phyloP scores from a whole-genome alignment of 2,113 vertebrate species.

The Megaceryle torquata region DNA sequence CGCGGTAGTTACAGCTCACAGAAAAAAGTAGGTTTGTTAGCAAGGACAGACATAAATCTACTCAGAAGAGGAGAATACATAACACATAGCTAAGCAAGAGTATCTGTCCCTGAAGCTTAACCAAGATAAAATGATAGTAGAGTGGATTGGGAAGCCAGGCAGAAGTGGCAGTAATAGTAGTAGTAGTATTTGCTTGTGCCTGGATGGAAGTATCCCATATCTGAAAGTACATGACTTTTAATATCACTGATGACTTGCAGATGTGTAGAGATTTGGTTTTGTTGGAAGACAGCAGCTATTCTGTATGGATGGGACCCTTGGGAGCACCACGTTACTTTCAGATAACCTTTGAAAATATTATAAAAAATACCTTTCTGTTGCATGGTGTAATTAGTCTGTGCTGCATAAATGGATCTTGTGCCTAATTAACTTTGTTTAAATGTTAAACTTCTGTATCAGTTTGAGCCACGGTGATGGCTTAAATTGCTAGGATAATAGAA shows the following conservation, averaged over 20 bases:
- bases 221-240: background rate
- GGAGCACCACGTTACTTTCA: background rate
- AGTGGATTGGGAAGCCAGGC: background rate
- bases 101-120: background rate
- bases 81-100: background rate
- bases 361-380: background rate
- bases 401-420: background rate
- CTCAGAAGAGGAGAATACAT: background rate
- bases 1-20: background rate
- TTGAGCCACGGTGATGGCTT: background rate
- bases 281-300: background rate
- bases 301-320: background rate
- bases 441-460: background rate
- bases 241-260: background rate
- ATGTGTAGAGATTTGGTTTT: background rate
- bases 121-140: background rate
- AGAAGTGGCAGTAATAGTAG: background rate
- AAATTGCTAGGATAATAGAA: background rate
- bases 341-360: background rate
- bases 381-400: background rate
- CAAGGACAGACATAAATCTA: background rate
- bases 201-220: background rate
- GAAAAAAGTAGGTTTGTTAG: background rate
- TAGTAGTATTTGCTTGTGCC: background rate
- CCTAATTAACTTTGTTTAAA: background rate